Evolutionary conservation across 1,140 invertebrate species (phyloP).

Genomic region (Bombus polaris): DNA sequence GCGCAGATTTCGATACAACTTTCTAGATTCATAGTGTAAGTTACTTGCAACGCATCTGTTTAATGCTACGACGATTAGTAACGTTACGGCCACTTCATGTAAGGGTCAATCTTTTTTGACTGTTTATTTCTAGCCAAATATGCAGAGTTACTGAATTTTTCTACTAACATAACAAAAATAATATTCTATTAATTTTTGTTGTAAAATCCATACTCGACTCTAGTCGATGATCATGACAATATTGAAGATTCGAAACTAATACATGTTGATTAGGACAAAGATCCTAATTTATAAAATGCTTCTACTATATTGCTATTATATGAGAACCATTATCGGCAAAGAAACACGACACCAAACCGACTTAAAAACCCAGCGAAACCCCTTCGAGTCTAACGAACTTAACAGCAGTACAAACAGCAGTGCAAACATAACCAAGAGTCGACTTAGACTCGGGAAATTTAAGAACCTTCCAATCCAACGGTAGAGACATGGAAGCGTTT

Average conservation of each 20-base stretch:
- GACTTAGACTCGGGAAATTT: not conserved
- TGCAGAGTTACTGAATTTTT: too few relatives aligned
- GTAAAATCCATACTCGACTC: too few relatives aligned
- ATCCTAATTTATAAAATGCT: too few relatives aligned
- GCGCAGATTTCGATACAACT: not conserved
- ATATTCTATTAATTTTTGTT: too few relatives aligned
- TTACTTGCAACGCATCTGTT: not conserved
- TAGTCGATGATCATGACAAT: too few relatives aligned
- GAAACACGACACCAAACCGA: not conserved
- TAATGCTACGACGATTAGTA: not conserved
- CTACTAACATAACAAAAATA: too few relatives aligned
- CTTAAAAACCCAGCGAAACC: not conserved
- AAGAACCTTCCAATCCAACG: not conserved
- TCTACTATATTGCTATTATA: not conserved
- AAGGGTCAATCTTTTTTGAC: too few relatives aligned
- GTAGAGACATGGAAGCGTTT: not conserved
- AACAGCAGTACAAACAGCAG: constrained; percentile 6
- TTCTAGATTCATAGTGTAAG: not conserved
- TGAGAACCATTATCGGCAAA: too few relatives aligned
- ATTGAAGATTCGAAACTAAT: too few relatives aligned
- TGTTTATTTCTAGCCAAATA: too few relatives aligned
- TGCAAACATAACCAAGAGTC: not conserved
- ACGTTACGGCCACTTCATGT: too few relatives aligned
- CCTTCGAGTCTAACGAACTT: not conserved
- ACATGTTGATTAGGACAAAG: too few relatives aligned